A percentile compares a stretch with the other conserved stretches of the same genome.
phyloP scores from a whole-genome alignment of 2,888 invertebrate species.

The Falcaria lacertinaria region DNA sequence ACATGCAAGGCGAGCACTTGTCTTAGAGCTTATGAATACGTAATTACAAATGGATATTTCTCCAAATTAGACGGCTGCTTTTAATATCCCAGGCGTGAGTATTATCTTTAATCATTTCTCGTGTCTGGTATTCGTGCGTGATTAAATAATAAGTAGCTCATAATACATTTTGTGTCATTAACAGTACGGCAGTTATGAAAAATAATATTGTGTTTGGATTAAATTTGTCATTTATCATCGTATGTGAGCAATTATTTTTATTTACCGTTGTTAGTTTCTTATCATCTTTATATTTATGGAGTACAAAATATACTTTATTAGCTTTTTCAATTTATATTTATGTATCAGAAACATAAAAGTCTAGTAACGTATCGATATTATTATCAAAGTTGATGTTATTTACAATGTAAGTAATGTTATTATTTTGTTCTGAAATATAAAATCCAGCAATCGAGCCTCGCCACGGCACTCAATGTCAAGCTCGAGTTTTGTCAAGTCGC shows the following conservation, averaged over 20 bases:
- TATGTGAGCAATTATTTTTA: no score
- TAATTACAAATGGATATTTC: conserved; percentile 46
- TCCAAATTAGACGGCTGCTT: conserved; percentile 39
- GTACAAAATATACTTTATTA: no score
- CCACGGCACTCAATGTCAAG: conserved; percentile 56
- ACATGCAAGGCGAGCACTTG: conserved; percentile 36
- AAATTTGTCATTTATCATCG: neutral
- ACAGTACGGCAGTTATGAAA: conserved; percentile 12
- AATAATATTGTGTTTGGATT: neutral
- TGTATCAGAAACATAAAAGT: no score
- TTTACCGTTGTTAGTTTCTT: neutral
- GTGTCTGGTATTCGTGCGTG: conserved; percentile 24
- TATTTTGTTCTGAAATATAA: conserved; percentile 35
- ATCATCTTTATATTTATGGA: neutral
- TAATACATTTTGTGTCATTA: conserved; percentile 30
- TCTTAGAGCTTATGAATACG: conserved; percentile 34
- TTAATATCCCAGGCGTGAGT: conserved; percentile 25
- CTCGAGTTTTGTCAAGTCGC: conserved; percentile 35
- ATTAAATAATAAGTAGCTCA: conserved; percentile 36
- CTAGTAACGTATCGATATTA: conserved; percentile 7
- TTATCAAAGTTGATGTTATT: conserved; percentile 19
- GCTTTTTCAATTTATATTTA: no score
- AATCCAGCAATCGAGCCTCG: conserved; percentile 43
- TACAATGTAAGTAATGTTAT: conserved; percentile 33
- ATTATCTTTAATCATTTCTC: conserved; percentile 34